Evolutionary conservation across 2,113 vertebrate genomes (phyloP).

Genomic region (Bagarius yarrelli): DNA sequence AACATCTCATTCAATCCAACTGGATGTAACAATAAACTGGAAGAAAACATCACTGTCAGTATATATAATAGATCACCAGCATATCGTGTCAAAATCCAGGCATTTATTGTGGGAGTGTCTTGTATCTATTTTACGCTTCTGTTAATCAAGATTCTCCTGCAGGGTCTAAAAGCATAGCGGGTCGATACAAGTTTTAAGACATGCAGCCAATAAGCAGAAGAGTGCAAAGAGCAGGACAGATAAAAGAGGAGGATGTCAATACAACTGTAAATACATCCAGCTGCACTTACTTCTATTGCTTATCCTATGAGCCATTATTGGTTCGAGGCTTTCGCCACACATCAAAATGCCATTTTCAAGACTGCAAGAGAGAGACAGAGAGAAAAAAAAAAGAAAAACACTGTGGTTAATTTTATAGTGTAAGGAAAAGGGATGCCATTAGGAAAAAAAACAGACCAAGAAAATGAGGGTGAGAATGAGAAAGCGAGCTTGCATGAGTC

Average conservation of each 20-base stretch:
- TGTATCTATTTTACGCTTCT: conserved; percentile 42
- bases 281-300: conserved; percentile 70
- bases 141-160: conserved; percentile 44
- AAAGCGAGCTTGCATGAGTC: conserved; percentile 1
- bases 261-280: conserved; percentile 63
- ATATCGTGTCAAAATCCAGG: conserved; percentile 17
- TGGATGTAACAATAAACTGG: not conserved
- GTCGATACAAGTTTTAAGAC: conserved; percentile 43
- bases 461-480: conserved; percentile 28
- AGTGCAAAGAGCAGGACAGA: conserved; percentile 40
- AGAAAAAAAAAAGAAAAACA: conserved; percentile 63
- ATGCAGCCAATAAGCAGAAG: conserved; percentile 40
- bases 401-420: conserved; percentile 60
- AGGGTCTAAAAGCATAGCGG: conserved; percentile 24
- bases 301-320: conserved; percentile 67
- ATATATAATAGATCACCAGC: conserved; percentile 13
- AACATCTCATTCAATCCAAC: too few relatives aligned
- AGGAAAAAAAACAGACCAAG: conserved; percentile 35
- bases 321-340: conserved; percentile 60
- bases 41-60: not conserved
- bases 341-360: conserved; percentile 66
- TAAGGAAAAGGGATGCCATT: conserved; percentile 24
- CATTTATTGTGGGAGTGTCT: conserved; percentile 27
- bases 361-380: conserved; percentile 63
- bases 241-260: conserved; percentile 46